Evolutionary conservation across 2,797 vertebrate genomes (phyloP), one percentile per base, ranked within the genome.

Genomic region (Apogon hyalosoma): DNA sequence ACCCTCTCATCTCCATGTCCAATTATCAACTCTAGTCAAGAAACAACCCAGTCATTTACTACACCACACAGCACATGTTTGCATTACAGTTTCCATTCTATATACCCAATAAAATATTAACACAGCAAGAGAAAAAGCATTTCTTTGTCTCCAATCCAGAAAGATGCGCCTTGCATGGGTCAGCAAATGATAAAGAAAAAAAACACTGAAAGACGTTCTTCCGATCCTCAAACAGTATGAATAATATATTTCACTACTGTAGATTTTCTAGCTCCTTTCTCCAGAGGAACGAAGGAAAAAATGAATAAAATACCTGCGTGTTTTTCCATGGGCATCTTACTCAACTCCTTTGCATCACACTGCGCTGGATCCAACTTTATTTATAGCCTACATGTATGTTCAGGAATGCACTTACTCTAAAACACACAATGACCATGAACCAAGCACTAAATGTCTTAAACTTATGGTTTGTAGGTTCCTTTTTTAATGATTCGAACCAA

Each of bases 101-200:
- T 64, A 72, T 67, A 24, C 15, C 5, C 39, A 49, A 79, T 77
- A 61, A 79, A 75, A 77, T 82, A 76, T 73, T 65, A 64, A 78
- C 50, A 70, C 45, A n/a, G 71, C n/a, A 40, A 61, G 57, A 63
- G 31, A 31, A 62, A 54, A 71, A 45, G 59, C 1, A 75, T 82
- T 79, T 69, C 40, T 75, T 73, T 39, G 40, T 41, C 41, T 18
- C 15, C 38, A 28, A 31, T 64, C 16, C 24, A 33, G 19, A 43
- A 10, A 39, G 21, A 43, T 57, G 40, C 63, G 55, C 74, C 55
- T 47, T 54, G 4, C 49, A 45, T 52, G 33, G 57, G 45, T 80
- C 67, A 49, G 50, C 40, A 80, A 70, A 67, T 50, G 5, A 31
- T 28, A 28, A 28, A 28, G 24, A 28, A 28, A 28, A 28, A 50